A percentile compares a stretch with the other conserved stretches of the same genome.
Conservation (phyloP, 2,113 vertebrate species). For the Mormoops blainvillei region DNA sequence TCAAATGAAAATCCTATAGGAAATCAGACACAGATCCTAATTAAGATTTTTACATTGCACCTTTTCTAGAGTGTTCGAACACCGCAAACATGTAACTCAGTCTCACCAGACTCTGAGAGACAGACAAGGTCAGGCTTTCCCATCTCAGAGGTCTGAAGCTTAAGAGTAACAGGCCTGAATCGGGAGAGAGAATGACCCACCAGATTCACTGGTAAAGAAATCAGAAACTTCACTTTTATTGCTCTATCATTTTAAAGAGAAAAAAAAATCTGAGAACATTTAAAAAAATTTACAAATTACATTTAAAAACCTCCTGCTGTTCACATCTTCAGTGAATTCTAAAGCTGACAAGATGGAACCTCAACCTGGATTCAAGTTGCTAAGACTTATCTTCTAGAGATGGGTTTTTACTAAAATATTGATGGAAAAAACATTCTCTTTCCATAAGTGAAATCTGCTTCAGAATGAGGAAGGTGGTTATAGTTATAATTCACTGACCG, state of each 20-base stretch:
- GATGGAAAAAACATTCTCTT: background rate
- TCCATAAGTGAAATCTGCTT: background rate
- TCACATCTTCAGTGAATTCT: background rate
- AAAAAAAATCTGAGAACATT: background rate
- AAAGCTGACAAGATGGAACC: background rate
- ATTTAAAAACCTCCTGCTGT: background rate
- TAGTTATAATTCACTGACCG: background rate
- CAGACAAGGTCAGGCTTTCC: no score
- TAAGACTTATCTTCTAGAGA: background rate
- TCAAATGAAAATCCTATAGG: background rate
- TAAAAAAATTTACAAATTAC: background rate
- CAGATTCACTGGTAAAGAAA: background rate
- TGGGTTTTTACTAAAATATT: background rate
- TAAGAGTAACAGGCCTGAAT: background rate
- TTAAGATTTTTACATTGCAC: background rate
- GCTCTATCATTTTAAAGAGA: background rate
- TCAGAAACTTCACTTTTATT: background rate
- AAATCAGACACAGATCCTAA: background rate
- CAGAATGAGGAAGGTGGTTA: background rate
- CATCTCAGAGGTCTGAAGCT: background rate
- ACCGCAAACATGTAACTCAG: background rate
- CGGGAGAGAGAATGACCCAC: background rate
- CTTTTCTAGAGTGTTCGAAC: background rate
- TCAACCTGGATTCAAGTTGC: background rate
- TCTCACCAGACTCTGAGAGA: background rate